Evolutionary conservation across 2,113 vertebrate genomes (phyloP).

Genomic region (Eurypyga helias): DNA sequence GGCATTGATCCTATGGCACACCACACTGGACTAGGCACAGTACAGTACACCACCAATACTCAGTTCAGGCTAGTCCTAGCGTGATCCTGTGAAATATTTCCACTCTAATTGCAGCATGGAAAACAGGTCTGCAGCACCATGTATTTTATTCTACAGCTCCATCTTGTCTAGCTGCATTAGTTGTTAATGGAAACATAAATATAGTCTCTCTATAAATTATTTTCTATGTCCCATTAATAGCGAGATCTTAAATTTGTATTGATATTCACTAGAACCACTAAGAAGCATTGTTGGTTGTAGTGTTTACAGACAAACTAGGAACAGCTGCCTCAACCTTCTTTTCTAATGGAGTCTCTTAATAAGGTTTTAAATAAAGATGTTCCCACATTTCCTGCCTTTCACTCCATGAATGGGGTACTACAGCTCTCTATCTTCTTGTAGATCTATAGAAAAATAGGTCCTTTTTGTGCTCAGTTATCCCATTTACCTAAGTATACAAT

Average conservation of each 20-base stretch:
- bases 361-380: not conserved
- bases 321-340: not conserved
- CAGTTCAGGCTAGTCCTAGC: not conserved
- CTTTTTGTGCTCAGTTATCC: not conserved
- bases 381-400: not conserved
- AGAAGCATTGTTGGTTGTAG: not conserved
- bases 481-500: not conserved
- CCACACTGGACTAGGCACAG: accelerated
- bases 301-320: not conserved
- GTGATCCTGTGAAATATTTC: not conserved
- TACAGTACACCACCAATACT: not conserved
- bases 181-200: not conserved
- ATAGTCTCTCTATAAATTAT: not conserved
- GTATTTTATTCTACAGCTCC: not conserved
- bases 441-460: not conserved
- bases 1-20: not conserved
- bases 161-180: not conserved
- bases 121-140: not conserved
- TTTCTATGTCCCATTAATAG: not conserved
- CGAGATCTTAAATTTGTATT: not conserved
- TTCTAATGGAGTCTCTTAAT: not conserved
- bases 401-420: not conserved
- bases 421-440: not conserved
- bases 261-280: not conserved
- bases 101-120: not conserved